Conservation (phyloP, 1,140 invertebrate species). For the Zophobas atratus region DNA sequence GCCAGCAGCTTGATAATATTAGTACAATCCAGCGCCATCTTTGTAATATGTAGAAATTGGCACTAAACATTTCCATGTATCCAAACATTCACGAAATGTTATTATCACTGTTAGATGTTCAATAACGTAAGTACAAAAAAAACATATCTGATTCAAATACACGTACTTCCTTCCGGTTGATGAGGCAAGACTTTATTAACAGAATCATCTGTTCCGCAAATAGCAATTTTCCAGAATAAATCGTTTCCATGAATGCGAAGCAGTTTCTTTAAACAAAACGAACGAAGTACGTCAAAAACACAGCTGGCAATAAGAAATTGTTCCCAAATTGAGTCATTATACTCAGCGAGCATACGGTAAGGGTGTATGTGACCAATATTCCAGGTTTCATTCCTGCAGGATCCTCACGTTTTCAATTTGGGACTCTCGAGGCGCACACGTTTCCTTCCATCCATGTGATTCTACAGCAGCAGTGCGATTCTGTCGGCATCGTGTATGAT, state of each 20-base stretch:
- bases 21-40: too few relatives aligned
- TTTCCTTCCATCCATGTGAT: slow-evolving; percentile 39
- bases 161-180: too few relatives aligned
- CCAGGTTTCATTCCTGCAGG: slow-evolving; percentile 42
- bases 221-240: not conserved
- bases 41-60: too few relatives aligned
- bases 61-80: too few relatives aligned
- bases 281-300: not conserved
- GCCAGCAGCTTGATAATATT: too few relatives aligned
- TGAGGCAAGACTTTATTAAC: too few relatives aligned
- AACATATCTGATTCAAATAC: too few relatives aligned
- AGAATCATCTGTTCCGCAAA: not conserved
- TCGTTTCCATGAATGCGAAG: too few relatives aligned
- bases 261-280: not conserved
- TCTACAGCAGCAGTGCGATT: slow-evolving; percentile 14
- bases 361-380: slow-evolving; percentile 48
- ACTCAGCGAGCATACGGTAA: slow-evolving; percentile 14
- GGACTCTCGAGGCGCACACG: slow-evolving; percentile 37
- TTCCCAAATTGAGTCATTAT: slow-evolving; percentile 44
- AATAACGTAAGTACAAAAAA: too few relatives aligned
- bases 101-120: too few relatives aligned
- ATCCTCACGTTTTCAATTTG: slow-evolving; percentile 45
- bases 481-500: slow-evolving; percentile 21
- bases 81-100: too few relatives aligned
- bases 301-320: slow-evolving; percentile 14